Evolutionary conservation across 2,113 vertebrate genomes (phyloP), one percentile per base, ranked within the genome.

Genomic region (Chamaea fasciata): DNA sequence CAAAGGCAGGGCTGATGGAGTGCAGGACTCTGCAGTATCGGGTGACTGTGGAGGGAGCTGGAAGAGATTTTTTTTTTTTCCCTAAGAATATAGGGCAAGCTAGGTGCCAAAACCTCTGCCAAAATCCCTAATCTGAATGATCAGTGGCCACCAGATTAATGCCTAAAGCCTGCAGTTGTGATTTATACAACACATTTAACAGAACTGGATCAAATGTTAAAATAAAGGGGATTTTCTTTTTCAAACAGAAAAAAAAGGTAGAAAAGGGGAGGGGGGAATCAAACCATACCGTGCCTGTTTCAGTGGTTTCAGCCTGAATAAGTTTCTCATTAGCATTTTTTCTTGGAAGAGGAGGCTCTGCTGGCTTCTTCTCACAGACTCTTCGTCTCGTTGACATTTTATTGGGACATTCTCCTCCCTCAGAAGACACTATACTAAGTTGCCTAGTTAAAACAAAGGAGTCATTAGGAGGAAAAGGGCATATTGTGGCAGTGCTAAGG

Each of bases 351-450:
- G 80, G 67, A 11, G 90, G 19, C 50, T 98, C 98, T 7, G 65
- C 60, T 70, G 87, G 87, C 46, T 97, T 98, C 94, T 97, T 99
- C 74, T 99, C 98, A 71, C 96, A 97, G 46, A 94, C 79, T 11
- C 95, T 97, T 82, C 97, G 98, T 80, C 97, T 98, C 8, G 98
- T 77, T 23, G 98, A 98, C 95, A 98, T 97, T 65, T 89, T 89
- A 84, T 97, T 98, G 20, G 98, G 87, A 86, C 97, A 98, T 62
- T 99, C 99, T 33, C 98, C 99, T 33, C 98, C 96, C 7, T 99
- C 99, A 1, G 97, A 97, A 57, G 99, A 99, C 79, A 99, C 95
- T 47, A 98, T 92, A 87, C 99, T 99, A 76, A 99, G 97, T 97
- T 99, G 98, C 97, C 99, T 99, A 96, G 31, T 80, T 77, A 89